Evolutionary conservation across 1,140 invertebrate genomes (phyloP).

Genomic region (Goniozus legneri): DNA sequence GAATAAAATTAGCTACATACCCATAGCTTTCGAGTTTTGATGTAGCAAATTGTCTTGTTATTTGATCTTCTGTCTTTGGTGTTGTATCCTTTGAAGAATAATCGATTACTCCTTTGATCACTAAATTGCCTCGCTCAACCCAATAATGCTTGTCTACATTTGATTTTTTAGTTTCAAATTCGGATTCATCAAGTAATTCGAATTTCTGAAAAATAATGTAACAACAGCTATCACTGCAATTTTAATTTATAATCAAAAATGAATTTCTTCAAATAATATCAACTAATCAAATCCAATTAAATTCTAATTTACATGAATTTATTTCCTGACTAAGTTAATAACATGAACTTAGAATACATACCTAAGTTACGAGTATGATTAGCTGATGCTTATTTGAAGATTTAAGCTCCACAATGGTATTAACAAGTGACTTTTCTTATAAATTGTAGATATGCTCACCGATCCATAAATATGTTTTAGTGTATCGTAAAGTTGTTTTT

Average conservation of each 20-base stretch:
- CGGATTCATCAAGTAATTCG: conserved; percentile 44
- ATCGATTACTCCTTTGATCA: conserved; percentile 67
- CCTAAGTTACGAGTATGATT: no score
- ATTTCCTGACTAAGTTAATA: no score
- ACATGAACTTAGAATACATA: no score
- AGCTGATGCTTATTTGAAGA: no score
- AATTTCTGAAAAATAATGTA: conserved; percentile 48
- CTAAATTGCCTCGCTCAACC: conserved; percentile 68
- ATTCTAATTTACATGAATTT: no score
- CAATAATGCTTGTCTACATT: conserved; percentile 68
- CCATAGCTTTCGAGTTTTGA: conserved; percentile 66
- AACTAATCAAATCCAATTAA: no score
- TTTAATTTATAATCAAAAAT: conserved; percentile 2
- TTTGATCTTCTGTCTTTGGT: conserved; percentile 55
- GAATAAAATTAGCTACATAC: conserved; percentile 17
- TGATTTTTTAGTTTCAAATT: conserved; percentile 62
- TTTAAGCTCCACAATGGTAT: neutral
- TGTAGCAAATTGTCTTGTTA: conserved; percentile 65
- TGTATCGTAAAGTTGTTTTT: conserved; percentile 68
- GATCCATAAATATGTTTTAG: conserved; percentile 67
- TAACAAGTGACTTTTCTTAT: neutral
- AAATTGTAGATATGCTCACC: conserved; percentile 32
- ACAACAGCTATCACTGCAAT: no score
- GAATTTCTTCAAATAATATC: conserved; percentile 5
- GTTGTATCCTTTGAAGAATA: conserved; percentile 59